Base-by-base conservation (phyloP, 2,113 vertebrate species). In the Pagrus major region DNA sequence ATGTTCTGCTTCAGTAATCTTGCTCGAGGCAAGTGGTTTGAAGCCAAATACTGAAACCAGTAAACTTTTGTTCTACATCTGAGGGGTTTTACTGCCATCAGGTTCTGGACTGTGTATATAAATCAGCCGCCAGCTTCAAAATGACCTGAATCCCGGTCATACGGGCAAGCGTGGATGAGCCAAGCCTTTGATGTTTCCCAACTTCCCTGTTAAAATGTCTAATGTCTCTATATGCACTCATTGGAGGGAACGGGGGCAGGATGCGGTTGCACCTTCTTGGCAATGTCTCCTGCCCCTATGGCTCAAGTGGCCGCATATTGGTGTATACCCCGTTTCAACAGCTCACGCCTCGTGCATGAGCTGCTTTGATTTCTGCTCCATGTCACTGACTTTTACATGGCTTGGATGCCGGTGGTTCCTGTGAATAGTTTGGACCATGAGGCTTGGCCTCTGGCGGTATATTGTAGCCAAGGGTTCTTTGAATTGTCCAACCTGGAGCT, bases 191-290 rank as follows among this genome's bases (percentile, higher is more conserved):
- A 92, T 89, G 58, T 76, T 60, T 69, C 8, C 66, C 20, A 6
- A 59, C 73, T 69, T 59, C 64, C 52, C 65, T 27, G 15, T 76
- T 84, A 71, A 89, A 89, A 83, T 31, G 75, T 65, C 78, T 79
- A 58, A 83, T 76, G 71, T 71, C 59, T 88, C 60, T 52, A 31
- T 84, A 70, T 56, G 49, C 70, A 70, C 84, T 83, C 54, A 67
- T 55, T 21, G 71, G 56, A 80, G 74, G 89, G 75, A 84, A 51
- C 8, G 10, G 47, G 72, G 71, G 63, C 85, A 91, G 91, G 93
- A 94, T 94, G 93, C 89, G 91, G 89, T 89, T 47, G 37, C 80
- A 83, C 88, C 84, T 85, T 86, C 81, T 90, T 93, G 91, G 91
- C 91, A 89, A 27, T 0, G 1, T 46, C 58, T 63, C 46, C 63